Base-by-base conservation (phyloP, 2,888 invertebrate genomes). In the Conistra vaccinii region DNA sequence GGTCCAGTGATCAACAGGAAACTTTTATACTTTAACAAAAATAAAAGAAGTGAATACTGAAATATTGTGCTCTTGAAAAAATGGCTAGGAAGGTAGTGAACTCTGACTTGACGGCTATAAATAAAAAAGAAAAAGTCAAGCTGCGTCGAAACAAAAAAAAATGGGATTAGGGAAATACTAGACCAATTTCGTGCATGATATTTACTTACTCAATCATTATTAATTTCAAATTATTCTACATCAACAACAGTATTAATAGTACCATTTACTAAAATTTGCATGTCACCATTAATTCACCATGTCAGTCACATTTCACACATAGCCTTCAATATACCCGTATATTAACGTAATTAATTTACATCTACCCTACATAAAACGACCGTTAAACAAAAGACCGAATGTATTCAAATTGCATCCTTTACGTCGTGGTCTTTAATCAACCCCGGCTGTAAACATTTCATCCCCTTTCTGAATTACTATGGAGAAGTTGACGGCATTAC, bases 381-480 rank as follows among this genome's bases (percentile, higher is more conserved):
- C 66, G 62, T 81, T 66, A 69, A 72, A 80, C 70, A 65, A 75
- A 84, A 80, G 61, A 71, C 76, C 14, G 51, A 84, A 84, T 84
- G 72, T 81, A 82, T 80, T 84, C 85, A 84, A 84, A 81, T 82
- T 82, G 81, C 81, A 82, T 84, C 82, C 66, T 66, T 66, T 62
- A 76, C 48, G 9, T 60, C 45, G 85, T 1, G 69, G 76, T 69
- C 85, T 80, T 72, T 84, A 81, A 76, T 84, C 72, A 76, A 76
- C 48, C 68, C 35, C 35, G 35, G 48, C 51, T 61, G 76, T 84
- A 84, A 84, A 82, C 76, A 82, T 80, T 82, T 82, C 69, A 82
- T 69, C 66, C 81, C 85, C 69, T 66, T 67, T 60, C 45, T 63
- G 57, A 81, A 69, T 82, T 51, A 80, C 84, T 68, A 69, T 53